These are phyloP conservation scores for Teleopsis dalmanni DNA, from an alignment of 1,140 invertebrate genomes.

Conservation along the genomic window DNA sequence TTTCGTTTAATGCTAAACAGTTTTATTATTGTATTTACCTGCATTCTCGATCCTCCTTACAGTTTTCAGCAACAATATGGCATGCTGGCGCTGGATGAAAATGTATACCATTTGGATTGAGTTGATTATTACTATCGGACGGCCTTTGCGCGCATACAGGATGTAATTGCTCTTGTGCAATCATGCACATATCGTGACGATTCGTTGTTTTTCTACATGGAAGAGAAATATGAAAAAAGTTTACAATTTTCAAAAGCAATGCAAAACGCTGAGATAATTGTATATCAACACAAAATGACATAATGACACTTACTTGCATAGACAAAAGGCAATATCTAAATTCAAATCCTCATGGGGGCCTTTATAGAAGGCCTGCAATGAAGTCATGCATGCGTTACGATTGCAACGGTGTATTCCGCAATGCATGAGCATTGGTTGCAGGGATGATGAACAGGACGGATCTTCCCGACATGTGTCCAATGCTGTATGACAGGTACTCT, in stretches of 20 bases:
- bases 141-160: constrained; percentile 75
- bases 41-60: constrained; percentile 66
- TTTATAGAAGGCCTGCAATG: constrained; percentile 77
- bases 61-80: constrained; percentile 68
- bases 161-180: constrained; percentile 79
- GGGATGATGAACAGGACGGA: constrained; percentile 61
- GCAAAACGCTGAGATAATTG: not conserved
- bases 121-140: constrained; percentile 52
- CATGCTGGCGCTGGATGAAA: constrained; percentile 64
- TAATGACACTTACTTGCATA: constrained; percentile 72
- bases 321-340: constrained; percentile 81
- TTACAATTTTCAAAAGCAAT: not conserved
- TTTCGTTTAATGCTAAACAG: no score
- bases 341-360: constrained; percentile 68
- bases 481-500: constrained; percentile 67
- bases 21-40: no score
- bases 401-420: constrained; percentile 71
- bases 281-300: no score
- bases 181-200: constrained; percentile 73
- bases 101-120: constrained; percentile 40
- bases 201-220: constrained; percentile 66
- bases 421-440: constrained; percentile 71
- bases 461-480: constrained; percentile 68
- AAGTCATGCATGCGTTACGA: constrained; percentile 76
- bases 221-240: constrained; percentile 13